Percentiles rank a stretch among this genome's conserved stretches.
phyloP scores from a whole-genome alignment of 2,797 vertebrate genomes.

The Argyrosomus regius region DNA sequence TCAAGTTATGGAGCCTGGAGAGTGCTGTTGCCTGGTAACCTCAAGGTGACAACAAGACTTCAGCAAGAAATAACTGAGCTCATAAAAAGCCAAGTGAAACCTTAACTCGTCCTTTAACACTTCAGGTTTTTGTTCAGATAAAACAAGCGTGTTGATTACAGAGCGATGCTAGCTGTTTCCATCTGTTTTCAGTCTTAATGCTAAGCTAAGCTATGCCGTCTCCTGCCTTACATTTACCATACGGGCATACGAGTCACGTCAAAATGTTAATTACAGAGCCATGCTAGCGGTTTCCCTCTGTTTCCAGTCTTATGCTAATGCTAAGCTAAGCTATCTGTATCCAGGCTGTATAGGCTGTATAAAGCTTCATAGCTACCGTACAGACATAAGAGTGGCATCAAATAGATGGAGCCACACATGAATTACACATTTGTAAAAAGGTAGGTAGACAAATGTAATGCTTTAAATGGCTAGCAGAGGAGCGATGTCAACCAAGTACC shows the following conservation, averaged over 20 bases:
- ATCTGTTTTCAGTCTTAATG: neutral
- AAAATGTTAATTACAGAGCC: neutral
- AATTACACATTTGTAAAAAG: constrained; percentile 1
- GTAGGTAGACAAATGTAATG: neutral
- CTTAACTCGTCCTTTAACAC: neutral
- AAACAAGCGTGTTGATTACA: neutral
- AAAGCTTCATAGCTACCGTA: neutral
- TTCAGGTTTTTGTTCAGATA: neutral
- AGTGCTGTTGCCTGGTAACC: constrained; percentile 22
- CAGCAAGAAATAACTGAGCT: neutral
- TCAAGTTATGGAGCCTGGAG: neutral
- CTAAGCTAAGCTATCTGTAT: too few relatives aligned
- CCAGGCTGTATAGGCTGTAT: too few relatives aligned
- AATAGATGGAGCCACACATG: neutral
- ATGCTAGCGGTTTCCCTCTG: too few relatives aligned
- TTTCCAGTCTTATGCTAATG: too few relatives aligned
- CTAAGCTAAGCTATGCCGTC: neutral
- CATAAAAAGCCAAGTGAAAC: neutral
- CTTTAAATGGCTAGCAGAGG: constrained; percentile 12
- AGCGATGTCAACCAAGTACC: constrained; percentile 5
- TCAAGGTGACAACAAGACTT: neutral
- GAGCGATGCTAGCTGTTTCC: neutral
- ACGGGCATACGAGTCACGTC: too few relatives aligned
- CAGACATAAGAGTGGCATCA: neutral
- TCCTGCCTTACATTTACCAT: neutral